Evolutionary conservation across 2,888 invertebrate genomes (phyloP).

Genomic region (Holacanthella duospinosa): DNA sequence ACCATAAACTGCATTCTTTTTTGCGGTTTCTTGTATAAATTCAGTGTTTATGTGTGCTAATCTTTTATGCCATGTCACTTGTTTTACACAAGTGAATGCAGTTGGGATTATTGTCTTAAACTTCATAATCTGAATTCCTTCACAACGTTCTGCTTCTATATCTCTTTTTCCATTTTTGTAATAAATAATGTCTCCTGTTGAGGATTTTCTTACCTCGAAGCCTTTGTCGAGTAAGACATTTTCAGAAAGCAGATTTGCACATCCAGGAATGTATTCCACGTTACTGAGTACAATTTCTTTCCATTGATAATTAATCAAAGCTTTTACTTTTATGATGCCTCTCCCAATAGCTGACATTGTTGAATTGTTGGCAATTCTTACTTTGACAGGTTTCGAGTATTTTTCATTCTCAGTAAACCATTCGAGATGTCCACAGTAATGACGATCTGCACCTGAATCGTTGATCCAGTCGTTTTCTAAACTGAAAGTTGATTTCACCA

Average conservation of each 20-base stretch:
- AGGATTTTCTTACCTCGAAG: not conserved
- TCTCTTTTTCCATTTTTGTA: not conserved
- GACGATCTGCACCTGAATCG: not conserved
- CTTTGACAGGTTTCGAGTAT: no score
- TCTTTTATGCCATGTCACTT: no score
- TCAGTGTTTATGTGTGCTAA: no score
- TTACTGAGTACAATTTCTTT: not conserved
- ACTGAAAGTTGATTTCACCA: not conserved
- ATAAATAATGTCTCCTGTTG: not conserved
- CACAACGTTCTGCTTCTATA: no score
- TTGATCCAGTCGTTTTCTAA: not conserved
- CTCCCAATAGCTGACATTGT: no score
- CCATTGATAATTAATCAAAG: no score
- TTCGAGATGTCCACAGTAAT: not conserved
- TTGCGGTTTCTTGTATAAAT: not conserved
- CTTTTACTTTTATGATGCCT: no score
- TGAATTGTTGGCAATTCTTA: no score
- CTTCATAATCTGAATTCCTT: no score
- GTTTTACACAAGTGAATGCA: not conserved
- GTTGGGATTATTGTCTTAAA: not conserved
- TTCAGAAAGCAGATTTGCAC: not conserved
- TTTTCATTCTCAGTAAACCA: not conserved
- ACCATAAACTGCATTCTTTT: not conserved
- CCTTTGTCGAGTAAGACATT: no score
- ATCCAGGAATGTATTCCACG: not conserved